A percentile compares a stretch with the other conserved stretches of the same genome.
Conservation (phyloP, 2,888 invertebrate genomes). For the Lepidocyrtinus sp. region DNA sequence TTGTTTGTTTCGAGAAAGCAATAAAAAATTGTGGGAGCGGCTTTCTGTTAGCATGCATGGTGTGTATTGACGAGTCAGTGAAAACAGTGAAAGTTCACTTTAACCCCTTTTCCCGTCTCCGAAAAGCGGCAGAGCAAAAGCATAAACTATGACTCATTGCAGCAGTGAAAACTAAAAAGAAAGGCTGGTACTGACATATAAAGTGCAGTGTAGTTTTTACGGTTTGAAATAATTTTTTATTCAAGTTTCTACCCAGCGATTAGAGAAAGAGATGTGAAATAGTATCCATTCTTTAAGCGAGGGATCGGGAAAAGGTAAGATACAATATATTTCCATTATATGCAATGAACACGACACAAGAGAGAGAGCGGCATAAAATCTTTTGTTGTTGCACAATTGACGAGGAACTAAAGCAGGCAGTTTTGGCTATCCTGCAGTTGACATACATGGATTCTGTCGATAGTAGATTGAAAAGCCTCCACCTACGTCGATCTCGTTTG, state of each 20-base stretch:
- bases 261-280: no score
- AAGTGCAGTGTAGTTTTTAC: no score
- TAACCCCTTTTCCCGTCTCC: constrained; percentile 26
- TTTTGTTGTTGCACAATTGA: no score
- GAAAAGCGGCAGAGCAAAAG: constrained; percentile 46
- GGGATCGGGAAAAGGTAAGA: no score
- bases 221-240: background rate
- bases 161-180: background rate
- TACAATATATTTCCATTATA: background rate
- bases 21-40: constrained; percentile 13
- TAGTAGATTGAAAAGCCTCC: constrained; percentile 81
- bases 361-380: no score
- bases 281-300: no score
- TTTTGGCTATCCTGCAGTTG: constrained; percentile 42
- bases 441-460: constrained; percentile 79
- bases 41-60: background rate
- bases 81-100: constrained; percentile 52
- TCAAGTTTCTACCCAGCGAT: no score
- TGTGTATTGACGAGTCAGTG: constrained; percentile 26
- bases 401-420: no score
- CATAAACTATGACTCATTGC: constrained; percentile 1
- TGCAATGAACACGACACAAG: no score
- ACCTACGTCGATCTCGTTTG: constrained; percentile 79
- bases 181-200: no score
- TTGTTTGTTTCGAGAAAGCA: no score